These are phyloP conservation scores for Sminthurides aquaticus DNA, from an alignment of 2,888 invertebrate genomes.

Conservation along the genomic window DNA sequence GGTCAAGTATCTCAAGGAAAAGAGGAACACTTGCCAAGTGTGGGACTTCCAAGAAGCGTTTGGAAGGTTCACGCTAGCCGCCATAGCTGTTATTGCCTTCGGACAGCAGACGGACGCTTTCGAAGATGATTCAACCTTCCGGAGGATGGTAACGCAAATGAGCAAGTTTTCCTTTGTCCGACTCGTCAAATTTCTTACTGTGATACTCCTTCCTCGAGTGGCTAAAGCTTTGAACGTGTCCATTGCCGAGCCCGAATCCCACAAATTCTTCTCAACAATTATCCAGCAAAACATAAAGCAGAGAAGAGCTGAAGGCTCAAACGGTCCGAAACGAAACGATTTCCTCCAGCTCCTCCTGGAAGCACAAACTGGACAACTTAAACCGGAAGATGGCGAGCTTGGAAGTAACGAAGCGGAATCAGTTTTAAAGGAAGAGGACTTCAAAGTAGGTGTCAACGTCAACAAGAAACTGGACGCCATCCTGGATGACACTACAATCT, in stretches of 20 bases:
- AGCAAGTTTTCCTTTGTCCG: too few species aligned
- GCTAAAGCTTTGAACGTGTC: background rate
- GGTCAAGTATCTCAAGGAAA: too few species aligned
- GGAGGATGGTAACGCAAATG: too few species aligned
- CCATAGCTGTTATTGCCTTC: too few species aligned
- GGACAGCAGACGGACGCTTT: too few species aligned
- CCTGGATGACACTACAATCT: constrained; percentile 14
- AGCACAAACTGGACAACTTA: constrained; percentile 12
- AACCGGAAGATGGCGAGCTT: constrained; percentile 1
- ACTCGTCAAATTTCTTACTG: too few species aligned
- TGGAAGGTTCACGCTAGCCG: too few species aligned
- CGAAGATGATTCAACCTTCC: too few species aligned
- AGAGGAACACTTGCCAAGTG: too few species aligned
- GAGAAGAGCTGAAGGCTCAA: background rate
- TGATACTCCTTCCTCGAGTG: constrained; percentile 1
- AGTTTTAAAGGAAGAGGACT: background rate
- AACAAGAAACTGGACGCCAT: background rate
- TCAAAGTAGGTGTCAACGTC: background rate
- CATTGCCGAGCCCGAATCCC: background rate
- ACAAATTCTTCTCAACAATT: constrained; percentile 4
- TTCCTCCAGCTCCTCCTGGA: constrained; percentile 44
- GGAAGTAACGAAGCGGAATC: constrained; percentile 17
- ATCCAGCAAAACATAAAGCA: constrained; percentile 5
- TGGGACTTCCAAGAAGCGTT: too few species aligned
- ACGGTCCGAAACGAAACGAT: background rate